Evolutionary conservation across 2,797 vertebrate genomes (phyloP).

Genomic region (Momotus momota): DNA sequence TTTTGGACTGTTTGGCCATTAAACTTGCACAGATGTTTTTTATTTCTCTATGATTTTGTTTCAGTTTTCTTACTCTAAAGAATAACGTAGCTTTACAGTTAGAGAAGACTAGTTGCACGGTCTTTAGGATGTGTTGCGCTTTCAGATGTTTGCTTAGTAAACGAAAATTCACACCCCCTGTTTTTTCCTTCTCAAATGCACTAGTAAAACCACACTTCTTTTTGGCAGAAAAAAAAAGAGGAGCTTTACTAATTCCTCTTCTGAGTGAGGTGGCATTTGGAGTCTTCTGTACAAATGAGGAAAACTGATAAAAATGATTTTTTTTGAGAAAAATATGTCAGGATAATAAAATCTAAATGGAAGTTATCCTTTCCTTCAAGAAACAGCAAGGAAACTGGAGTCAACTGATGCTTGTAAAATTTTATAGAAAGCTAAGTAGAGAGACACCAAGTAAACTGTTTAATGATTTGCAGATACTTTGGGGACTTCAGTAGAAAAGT

Average conservation of each 20-base stretch:
- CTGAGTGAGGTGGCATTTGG: neutral
- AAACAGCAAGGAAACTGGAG: neutral
- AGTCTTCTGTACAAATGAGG: constrained; percentile 3
- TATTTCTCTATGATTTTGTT: constrained; percentile 70
- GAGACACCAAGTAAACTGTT: neutral
- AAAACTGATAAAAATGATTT: constrained; percentile 7
- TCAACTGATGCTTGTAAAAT: neutral
- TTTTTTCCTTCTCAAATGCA: constrained; percentile 39
- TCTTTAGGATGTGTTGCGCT: constrained; percentile 59
- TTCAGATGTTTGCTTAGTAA: constrained; percentile 66
- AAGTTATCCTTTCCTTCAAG: neutral
- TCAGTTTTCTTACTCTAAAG: constrained; percentile 67
- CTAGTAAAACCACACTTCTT: neutral
- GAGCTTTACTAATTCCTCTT: constrained; percentile 14
- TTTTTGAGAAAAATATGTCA: neutral
- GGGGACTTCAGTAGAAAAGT: neutral
- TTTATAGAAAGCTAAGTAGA: neutral
- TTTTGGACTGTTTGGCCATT: constrained; percentile 55
- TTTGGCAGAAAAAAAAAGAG: neutral
- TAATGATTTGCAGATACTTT: constrained; percentile 27
- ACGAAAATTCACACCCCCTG: neutral
- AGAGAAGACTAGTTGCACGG: constrained; percentile 59
- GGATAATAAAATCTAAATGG: neutral
- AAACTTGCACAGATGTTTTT: constrained; percentile 75
- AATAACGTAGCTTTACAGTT: constrained; percentile 58